These are phyloP conservation scores for Heteropelma amictum DNA, from an alignment of 2,888 invertebrate genomes.

Conservation along the genomic window DNA sequence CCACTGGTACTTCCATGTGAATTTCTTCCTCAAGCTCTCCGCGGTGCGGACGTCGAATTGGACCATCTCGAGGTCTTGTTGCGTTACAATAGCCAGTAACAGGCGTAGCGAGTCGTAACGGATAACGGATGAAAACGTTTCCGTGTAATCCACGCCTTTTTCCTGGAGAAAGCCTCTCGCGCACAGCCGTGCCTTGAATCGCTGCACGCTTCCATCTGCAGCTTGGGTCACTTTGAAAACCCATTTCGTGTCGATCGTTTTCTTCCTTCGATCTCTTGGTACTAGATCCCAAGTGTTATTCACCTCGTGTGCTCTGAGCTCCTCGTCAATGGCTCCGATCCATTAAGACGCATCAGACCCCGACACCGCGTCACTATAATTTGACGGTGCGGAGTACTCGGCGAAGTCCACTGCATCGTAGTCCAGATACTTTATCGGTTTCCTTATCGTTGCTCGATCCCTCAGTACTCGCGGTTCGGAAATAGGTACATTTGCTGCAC, in stretches of 20 bases:
- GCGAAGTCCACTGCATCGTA: background rate
- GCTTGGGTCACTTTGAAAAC: constrained; percentile 41
- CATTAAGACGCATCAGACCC: constrained; percentile 22
- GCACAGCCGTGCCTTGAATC: constrained; percentile 65
- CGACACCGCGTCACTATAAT: background rate
- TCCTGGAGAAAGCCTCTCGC: constrained; percentile 59
- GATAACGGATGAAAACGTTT: constrained; percentile 65
- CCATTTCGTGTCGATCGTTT: constrained; percentile 40
- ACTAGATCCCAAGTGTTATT: constrained; percentile 38
- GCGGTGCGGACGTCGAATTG: constrained; percentile 27
- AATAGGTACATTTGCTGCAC: background rate
- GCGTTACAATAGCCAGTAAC: constrained; percentile 18
- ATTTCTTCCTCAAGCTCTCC: constrained; percentile 60
- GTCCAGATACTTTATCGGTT: background rate
- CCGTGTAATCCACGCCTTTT: constrained; percentile 61
- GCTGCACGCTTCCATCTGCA: constrained; percentile 49
- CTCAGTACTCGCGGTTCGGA: background rate
- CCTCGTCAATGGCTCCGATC: constrained; percentile 21
- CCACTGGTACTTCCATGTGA: constrained; percentile 67
- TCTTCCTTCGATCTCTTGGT: background rate
- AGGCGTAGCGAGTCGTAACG: constrained; percentile 57
- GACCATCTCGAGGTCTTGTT: constrained; percentile 20
- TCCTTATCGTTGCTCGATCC: background rate
- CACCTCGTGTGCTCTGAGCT: constrained; percentile 20
- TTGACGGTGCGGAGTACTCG: background rate